These are phyloP conservation scores for Halocynthia roretzi DNA, from an alignment of 23 tunicate genomes.

Conservation along the genomic window DNA sequence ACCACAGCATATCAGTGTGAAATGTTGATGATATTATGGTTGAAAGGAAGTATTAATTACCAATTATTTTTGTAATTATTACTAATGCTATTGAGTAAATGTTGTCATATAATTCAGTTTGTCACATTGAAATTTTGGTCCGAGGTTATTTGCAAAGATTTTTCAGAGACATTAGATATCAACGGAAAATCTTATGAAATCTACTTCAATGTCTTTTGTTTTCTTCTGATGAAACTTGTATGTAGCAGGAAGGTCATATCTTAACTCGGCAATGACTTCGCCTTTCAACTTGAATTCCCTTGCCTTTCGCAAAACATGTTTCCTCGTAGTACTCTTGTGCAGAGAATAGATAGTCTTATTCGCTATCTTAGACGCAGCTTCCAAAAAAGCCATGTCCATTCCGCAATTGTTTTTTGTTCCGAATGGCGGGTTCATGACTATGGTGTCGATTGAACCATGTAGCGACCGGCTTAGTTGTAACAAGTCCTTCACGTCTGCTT, in stretches of 20 bases:
- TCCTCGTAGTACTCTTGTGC: constrained; percentile 72
- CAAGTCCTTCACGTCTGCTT: constrained; percentile 27
- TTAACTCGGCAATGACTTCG: constrained; percentile 53
- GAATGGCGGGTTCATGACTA: constrained; percentile 78
- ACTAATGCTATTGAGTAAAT: too few relatives aligned
- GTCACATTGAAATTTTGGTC: too few relatives aligned
- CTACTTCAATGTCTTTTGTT: constrained; percentile 79
- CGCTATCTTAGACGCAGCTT: constrained; percentile 49
- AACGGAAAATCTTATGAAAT: constrained; percentile 56
- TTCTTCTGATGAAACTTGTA: constrained; percentile 55
- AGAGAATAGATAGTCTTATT: constrained; percentile 61
- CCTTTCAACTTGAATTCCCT: constrained; percentile 30
- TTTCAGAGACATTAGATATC: too few relatives aligned
- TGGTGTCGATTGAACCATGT: constrained; percentile 39
- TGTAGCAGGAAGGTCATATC: constrained; percentile 61
- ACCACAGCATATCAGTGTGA: too few relatives aligned
- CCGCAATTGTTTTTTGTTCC: constrained; percentile 75
- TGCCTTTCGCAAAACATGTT: constrained; percentile 59
- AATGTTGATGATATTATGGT: too few relatives aligned
- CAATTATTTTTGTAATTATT: too few relatives aligned
- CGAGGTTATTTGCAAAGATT: too few relatives aligned
- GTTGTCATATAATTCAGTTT: too few relatives aligned
- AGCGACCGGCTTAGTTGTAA: not conserved
- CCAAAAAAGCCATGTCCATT: constrained; percentile 55
- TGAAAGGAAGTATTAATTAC: too few relatives aligned